Evolutionary conservation across 2,797 vertebrate genomes (phyloP), one percentile per base, ranked within the genome.

Genomic region (Naso thynnoides): DNA sequence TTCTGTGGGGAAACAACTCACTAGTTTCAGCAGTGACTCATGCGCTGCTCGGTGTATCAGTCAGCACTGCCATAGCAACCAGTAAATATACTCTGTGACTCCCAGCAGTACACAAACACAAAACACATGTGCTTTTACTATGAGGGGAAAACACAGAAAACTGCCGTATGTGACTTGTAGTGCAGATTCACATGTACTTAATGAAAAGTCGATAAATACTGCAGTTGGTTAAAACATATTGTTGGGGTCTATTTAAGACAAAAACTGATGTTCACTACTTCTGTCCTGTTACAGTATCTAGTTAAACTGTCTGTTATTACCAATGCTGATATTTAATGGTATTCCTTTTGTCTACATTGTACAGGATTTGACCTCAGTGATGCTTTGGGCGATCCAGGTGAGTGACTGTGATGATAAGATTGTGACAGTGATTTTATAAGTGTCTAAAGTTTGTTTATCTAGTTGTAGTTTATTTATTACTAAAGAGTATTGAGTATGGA

Each of bases 31-130:
- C 1, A 2, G 36, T 74, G 82, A 84, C 45, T 81, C 74, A 68
- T 58, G n/a, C 24, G 29, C 41, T 53, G n/a, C 55, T 14, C 2
- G 0, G 15, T 38, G 48, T 31, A 5, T 78, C 27, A 77, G 33
- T 54, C 62, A 23, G 23, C 2, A 29, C 10, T 58, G 54, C 42
- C 73, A n/a, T 62, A 24, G 81, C 36, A 81, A 79, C 78, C 29
- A 7, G 14, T 7, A 47, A 74, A 85, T 3, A 82, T 41, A 61
- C 3, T 1, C 33, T 19, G 5, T 7, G 44, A 48, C 48, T 68
- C 23, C 1, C 19, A 26, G 18, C 42, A 39, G 39, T 15, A 38
- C 39, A 27, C 33, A 45, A 49, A 66, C 31, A 23, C 63, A 27
- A 21, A 57, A 21, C 58, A 60, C 73, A 76, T 55, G 54, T 60